Conservation (phyloP, 1,140 invertebrate genomes). For the Drosophila punjabiensis region DNA sequence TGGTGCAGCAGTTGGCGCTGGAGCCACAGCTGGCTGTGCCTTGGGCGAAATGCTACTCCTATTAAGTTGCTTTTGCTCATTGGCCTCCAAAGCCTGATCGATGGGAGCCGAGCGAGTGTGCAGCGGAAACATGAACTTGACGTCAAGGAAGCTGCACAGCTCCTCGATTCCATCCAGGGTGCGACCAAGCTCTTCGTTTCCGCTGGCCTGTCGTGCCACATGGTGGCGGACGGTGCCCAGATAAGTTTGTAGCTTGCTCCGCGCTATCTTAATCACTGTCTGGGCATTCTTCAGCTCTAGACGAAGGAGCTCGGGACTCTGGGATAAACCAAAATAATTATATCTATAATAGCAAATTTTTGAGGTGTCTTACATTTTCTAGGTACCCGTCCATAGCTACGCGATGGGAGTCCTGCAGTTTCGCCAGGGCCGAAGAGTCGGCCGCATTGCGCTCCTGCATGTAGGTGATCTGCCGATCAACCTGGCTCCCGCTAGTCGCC, state of each 20-base stretch:
- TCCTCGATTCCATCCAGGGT: conserved; percentile 86
- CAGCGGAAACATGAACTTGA: conserved; percentile 72
- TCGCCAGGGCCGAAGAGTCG: conserved; percentile 58
- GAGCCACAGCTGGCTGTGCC: background rate
- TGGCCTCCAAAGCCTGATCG: conserved; percentile 81
- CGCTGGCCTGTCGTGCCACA: conserved; percentile 59
- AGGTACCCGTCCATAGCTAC: conserved; percentile 76
- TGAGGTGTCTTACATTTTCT: conserved; percentile 58
- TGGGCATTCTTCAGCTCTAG: conserved; percentile 85
- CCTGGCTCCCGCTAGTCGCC: conserved; percentile 30
- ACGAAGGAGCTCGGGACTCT: conserved; percentile 85
- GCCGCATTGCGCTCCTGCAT: conserved; percentile 74
- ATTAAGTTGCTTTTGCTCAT: conserved; percentile 71
- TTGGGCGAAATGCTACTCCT: background rate
- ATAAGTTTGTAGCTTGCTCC: conserved; percentile 84
- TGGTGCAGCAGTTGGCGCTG: background rate
- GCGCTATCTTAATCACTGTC: conserved; percentile 84
- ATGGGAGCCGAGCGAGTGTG: conserved; percentile 65
- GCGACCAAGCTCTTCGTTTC: conserved; percentile 72
- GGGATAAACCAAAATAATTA: background rate
- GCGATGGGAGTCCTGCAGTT: conserved; percentile 53
- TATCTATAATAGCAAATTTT: background rate
- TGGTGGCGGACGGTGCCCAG: conserved; percentile 74
- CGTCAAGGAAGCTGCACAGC: conserved; percentile 78
- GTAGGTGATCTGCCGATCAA: conserved; percentile 70